These are phyloP conservation scores for Carcina quercana DNA, from an alignment of 2,888 invertebrate species.

Conservation along the genomic window DNA sequence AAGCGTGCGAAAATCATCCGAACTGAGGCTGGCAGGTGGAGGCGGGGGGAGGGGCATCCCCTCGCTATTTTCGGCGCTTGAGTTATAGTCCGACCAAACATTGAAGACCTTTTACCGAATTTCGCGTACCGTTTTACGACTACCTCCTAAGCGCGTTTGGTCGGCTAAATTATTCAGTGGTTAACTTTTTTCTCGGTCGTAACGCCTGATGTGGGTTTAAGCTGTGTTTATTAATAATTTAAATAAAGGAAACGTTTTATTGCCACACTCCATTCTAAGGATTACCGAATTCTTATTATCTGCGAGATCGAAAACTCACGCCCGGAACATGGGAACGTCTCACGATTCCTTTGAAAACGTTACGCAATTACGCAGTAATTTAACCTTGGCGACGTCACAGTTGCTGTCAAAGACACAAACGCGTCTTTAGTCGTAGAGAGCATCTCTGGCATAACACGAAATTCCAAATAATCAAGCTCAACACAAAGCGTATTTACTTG, in stretches of 20 bases:
- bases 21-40: constrained; percentile 40
- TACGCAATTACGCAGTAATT: background rate
- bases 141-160: constrained; percentile 52
- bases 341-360: background rate
- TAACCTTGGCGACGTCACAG: background rate
- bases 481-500: constrained; percentile 63
- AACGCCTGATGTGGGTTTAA: constrained; percentile 38
- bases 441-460: constrained; percentile 39
- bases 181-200: constrained; percentile 33
- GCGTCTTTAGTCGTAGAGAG: constrained; percentile 20
- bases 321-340: background rate
- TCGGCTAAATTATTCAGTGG: constrained; percentile 61
- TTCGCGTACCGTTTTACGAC: constrained; percentile 65
- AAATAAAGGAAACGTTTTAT: constrained; percentile 23
- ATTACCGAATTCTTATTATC: no score
- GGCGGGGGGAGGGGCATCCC: constrained; percentile 33
- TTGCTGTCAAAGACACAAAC: constrained; percentile 6
- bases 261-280: background rate
- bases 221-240: constrained; percentile 40
- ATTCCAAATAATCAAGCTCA: constrained; percentile 67
- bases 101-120: constrained; percentile 70
- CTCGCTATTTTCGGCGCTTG: constrained; percentile 66
- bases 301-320: background rate
- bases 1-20: constrained; percentile 55
- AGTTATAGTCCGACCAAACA: constrained; percentile 68